Conservation (phyloP, 1,140 invertebrate genomes). For the Aphaenogaster floridana region DNA sequence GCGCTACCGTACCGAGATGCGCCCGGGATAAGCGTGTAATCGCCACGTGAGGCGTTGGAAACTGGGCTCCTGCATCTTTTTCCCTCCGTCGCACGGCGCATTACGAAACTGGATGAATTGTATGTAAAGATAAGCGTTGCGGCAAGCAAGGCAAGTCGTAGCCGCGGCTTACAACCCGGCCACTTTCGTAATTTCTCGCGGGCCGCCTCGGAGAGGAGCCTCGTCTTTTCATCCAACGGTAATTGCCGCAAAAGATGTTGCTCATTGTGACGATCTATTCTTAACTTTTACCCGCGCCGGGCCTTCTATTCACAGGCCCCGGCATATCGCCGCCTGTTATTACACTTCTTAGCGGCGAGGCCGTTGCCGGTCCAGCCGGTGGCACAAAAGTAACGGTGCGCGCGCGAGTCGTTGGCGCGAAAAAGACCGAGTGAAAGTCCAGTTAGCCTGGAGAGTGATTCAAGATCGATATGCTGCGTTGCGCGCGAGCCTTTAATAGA, state of each 20-base stretch:
- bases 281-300: conserved; percentile 46
- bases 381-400: conserved; percentile 46
- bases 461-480: conserved; percentile 22
- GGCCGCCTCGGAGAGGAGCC: not conserved
- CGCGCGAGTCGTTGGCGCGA: not conserved
- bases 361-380: not conserved
- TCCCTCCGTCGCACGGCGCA: conserved; percentile 21
- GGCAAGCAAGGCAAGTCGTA: conserved; percentile 13
- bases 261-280: conserved; percentile 51
- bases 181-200: conserved; percentile 57
- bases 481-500: not conserved
- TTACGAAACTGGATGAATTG: conserved; percentile 63
- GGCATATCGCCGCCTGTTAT: conserved; percentile 10
- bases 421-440: conserved; percentile 59
- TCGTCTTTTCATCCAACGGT: conserved; percentile 50
- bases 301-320: not conserved
- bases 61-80: not conserved
- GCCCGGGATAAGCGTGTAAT: conserved; percentile 14
- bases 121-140: conserved; percentile 61
- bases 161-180: not conserved
- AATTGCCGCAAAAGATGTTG: conserved; percentile 46
- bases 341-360: not conserved
- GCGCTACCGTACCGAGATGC: not conserved
- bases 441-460: conserved; percentile 54
- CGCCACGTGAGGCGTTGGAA: conserved; percentile 28